A percentile compares a stretch with the other conserved stretches of the same genome.
phyloP scores from a whole-genome alignment of 2,888 invertebrate species.

The Mimas tiliae region DNA sequence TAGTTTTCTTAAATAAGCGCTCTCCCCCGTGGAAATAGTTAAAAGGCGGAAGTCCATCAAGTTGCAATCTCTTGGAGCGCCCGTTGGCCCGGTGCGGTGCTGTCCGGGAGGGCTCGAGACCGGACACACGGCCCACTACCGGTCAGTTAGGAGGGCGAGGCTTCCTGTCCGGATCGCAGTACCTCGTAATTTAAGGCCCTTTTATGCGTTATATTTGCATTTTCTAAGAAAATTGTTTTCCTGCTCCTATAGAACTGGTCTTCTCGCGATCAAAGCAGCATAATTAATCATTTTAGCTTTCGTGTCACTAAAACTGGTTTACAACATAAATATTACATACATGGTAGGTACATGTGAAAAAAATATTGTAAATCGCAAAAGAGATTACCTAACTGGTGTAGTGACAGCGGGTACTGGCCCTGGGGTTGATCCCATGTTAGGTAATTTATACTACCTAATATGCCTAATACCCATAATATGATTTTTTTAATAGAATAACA shows the following conservation, averaged over 20 bases:
- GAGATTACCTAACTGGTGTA: too few relatives aligned
- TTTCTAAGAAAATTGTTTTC: slow-evolving; percentile 41
- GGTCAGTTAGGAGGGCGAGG: slow-evolving; percentile 61
- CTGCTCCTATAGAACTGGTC: slow-evolving; percentile 6
- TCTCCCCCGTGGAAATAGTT: slow-evolving; percentile 50
- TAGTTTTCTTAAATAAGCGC: slow-evolving; percentile 27
- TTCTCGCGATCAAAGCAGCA: neutral
- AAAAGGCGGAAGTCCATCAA: slow-evolving; percentile 81
- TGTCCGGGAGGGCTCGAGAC: slow-evolving; percentile 34
- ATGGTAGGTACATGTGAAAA: too few relatives aligned
- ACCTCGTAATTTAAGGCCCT: slow-evolving; percentile 44
- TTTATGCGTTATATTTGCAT: slow-evolving; percentile 41
- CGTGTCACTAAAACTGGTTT: neutral
- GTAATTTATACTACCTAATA: too few relatives aligned
- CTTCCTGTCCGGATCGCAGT: slow-evolving; percentile 60
- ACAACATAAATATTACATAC: neutral
- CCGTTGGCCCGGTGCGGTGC: slow-evolving; percentile 45
- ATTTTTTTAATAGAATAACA: too few relatives aligned
- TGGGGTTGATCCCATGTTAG: too few relatives aligned
- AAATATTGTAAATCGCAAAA: too few relatives aligned
- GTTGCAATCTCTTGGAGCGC: slow-evolving; percentile 52
- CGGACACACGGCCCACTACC: slow-evolving; percentile 70
- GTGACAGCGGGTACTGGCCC: too few relatives aligned
- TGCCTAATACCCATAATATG: too few relatives aligned
- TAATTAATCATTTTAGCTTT: neutral